A percentile compares a stretch with the other conserved stretches of the same genome.
phyloP scores from a whole-genome alignment of 64 coral and sea anemone species.

The Hydrozoanthus tunicans region DNA sequence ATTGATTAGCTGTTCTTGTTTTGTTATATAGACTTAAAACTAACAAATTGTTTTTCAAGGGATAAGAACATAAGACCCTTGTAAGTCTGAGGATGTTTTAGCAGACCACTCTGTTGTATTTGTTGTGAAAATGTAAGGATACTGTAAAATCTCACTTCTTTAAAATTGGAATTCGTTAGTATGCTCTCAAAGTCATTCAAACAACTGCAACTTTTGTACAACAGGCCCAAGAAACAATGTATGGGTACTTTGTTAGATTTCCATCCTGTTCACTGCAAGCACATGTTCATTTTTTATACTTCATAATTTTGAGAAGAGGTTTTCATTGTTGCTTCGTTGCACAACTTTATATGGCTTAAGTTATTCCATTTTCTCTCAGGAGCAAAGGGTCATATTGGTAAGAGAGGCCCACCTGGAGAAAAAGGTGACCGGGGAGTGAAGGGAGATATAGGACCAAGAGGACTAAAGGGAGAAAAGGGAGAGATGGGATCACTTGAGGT shows the following conservation, averaged over 20 bases:
- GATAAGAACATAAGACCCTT: not conserved
- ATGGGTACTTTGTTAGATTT: no score
- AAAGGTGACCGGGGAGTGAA: constrained; percentile 54
- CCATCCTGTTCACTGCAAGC: no score
- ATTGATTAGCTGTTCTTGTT: no score
- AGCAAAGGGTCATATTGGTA: constrained; percentile 67
- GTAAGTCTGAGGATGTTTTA: not conserved
- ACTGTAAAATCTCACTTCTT: not conserved
- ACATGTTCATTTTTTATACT: not conserved
- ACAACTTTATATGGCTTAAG: no score
- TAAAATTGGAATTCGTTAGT: not conserved
- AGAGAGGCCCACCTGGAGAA: constrained; percentile 73
- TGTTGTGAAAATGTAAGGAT: not conserved
- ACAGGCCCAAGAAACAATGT: no score
- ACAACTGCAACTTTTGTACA: no score
- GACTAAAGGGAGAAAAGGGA: constrained; percentile 74
- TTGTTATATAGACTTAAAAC: no score
- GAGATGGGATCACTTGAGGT: constrained; percentile 76
- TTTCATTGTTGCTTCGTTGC: no score
- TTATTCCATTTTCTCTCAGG: constrained; percentile 35
- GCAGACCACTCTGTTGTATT: not conserved
- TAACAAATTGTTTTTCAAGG: not conserved
- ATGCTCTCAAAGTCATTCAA: not conserved
- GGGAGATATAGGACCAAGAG: constrained; percentile 39
- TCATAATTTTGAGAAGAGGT: not conserved